A percentile compares a stretch with the other conserved stretches of the same genome.
Evolutionary conservation across 2,797 vertebrate species (phyloP).

Genomic region (Phalanger gymnotis): DNA sequence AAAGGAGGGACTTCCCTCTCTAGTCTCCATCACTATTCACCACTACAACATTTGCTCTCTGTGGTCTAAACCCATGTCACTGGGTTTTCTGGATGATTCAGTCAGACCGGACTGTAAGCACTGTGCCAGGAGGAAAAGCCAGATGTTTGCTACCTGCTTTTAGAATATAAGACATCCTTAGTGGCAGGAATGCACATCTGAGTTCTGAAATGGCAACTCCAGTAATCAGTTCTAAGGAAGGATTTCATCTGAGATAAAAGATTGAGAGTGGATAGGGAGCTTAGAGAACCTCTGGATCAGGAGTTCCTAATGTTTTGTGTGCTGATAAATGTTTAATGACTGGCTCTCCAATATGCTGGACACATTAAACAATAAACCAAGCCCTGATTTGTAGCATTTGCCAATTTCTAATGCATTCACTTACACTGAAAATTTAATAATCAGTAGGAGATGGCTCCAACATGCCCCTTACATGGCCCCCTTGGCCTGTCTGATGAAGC

Average conservation of each 20-base stretch:
- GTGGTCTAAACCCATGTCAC: not conserved
- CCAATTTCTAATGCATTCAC: not conserved
- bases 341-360: not conserved
- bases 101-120: slow-evolving; percentile 2
- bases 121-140: not conserved
- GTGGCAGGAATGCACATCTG: not conserved
- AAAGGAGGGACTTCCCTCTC: not conserved
- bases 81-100: slow-evolving; percentile 54
- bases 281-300: not conserved
- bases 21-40: slow-evolving; percentile 8
- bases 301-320: not conserved
- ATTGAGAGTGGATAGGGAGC: not conserved
- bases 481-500: not conserved
- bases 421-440: not conserved
- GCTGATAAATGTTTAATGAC: not conserved
- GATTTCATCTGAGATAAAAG: not conserved
- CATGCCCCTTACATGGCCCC: not conserved
- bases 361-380: not conserved
- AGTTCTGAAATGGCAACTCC: not conserved
- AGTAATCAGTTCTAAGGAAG: not conserved
- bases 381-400: not conserved
- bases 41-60: not conserved
- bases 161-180: not conserved
- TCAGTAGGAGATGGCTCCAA: not conserved
- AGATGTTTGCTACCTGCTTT: slow-evolving; percentile 31